Evolutionary conservation across 2,797 vertebrate genomes (phyloP), one percentile per base, ranked within the genome.

Genomic region (Catharus ustulatus): DNA sequence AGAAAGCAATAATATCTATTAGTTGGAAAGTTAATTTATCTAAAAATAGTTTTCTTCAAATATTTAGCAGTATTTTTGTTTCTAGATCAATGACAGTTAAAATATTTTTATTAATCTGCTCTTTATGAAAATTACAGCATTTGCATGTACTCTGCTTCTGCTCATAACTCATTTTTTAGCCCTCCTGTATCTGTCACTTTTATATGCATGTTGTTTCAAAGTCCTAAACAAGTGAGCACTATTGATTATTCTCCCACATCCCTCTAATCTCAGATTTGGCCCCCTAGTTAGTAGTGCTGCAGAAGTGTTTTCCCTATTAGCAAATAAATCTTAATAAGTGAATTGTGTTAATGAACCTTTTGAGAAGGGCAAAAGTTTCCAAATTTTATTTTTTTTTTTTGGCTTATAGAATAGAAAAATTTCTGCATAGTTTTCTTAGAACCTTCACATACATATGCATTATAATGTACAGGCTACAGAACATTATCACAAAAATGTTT

Each of bases 1-100:
- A 95, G 42, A 84, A 96, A 95, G 32, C 48, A 57, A 90, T 93
- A 78, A 52, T 80, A 93, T 89, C 92, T 95, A 96, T 91, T 92
- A 85, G 13, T 36, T 49, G 21, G 17, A 91, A 95, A 92, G 63
- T 18, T 71, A 94, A 94, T 43, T 89, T 3, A 52, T 74, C 30
- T 89, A 43, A 94, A 85, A 73, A 78, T 36, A 4, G 3, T 24
- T 75, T 52, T 30, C 16, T 94, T 74, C 36, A 89, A 89, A 42
- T 76, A 6, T 45, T 84, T 74, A 91, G 14, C 30, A 54, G 8
- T 62, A 52, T 58, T 74, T 67, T 32, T 29, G 16, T 3, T 79
- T 91, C 73, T 54, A 64, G 74, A 83, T 27, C 43, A 34, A 10
- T 62, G 71, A 62, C 15, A 73, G 30, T 68, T 49, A 68, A 76